Conservation (phyloP, 2,113 vertebrate species). For the Festucalex cinctus region DNA sequence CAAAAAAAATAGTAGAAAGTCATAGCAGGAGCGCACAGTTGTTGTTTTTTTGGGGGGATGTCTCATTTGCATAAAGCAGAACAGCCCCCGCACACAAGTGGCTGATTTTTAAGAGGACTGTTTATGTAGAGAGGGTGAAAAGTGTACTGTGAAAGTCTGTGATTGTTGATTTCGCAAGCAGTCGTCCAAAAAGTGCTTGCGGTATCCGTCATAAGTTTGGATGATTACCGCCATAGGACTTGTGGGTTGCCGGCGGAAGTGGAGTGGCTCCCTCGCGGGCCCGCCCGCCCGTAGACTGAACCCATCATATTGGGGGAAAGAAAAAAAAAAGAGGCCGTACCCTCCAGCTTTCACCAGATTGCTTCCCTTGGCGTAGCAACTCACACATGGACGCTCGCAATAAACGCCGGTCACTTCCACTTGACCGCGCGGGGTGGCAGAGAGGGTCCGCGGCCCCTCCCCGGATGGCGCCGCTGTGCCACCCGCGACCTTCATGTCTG, state of each 20-base stretch:
- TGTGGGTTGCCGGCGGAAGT: slow-evolving; percentile 15
- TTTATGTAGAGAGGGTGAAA: too few relatives aligned
- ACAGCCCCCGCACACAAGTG: too few relatives aligned
- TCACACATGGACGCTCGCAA: slow-evolving; percentile 42
- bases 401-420: slow-evolving; percentile 46
- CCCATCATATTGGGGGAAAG: slow-evolving; percentile 55
- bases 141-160: too few relatives aligned
- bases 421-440: slow-evolving; percentile 52
- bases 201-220: neutral
- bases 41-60: too few relatives aligned
- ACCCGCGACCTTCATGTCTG: slow-evolving; percentile 62
- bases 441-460: slow-evolving; percentile 46
- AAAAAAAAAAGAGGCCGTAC: slow-evolving; percentile 48
- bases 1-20: too few relatives aligned
- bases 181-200: too few relatives aligned
- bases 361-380: slow-evolving; percentile 47
- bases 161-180: neutral
- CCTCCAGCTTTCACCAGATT: slow-evolving; percentile 62
- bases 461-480: slow-evolving; percentile 48
- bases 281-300: slow-evolving; percentile 58
- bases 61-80: too few relatives aligned
- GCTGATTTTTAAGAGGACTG: too few relatives aligned
- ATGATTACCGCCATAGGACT: neutral
- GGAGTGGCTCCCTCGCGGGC: slow-evolving; percentile 53
- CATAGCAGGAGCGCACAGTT: too few relatives aligned